phyloP scores from a whole-genome alignment of 2,797 vertebrate species.

The Lithobates sylvaticus region DNA sequence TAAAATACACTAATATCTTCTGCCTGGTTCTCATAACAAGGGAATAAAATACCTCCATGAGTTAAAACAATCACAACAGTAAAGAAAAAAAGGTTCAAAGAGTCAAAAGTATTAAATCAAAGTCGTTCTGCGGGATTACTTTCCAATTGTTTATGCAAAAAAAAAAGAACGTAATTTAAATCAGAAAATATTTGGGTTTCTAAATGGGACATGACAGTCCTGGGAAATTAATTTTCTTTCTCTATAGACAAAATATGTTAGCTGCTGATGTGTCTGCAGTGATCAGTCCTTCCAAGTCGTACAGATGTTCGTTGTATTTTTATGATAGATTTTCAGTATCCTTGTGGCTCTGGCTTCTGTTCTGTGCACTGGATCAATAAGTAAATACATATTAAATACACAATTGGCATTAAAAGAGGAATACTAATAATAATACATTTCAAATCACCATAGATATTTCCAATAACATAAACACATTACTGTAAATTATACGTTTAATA shows the following conservation, averaged over 20 bases:
- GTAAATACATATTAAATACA: neutral
- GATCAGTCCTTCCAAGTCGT: constrained; percentile 1
- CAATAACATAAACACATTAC: neutral
- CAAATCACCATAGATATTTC: neutral
- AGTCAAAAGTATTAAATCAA: neutral
- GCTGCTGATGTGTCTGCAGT: constrained; percentile 10
- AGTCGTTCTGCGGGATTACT: neutral
- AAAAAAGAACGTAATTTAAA: neutral
- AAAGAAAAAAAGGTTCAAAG: neutral
- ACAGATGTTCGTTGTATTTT: neutral
- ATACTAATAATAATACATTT: neutral
- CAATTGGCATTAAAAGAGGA: neutral
- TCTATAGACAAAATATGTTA: neutral
- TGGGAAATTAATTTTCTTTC: neutral
- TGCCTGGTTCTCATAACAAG: neutral
- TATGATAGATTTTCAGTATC: neutral
- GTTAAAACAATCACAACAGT: neutral
- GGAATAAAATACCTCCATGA: neutral
- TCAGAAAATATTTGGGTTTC: neutral
- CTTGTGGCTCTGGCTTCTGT: neutral
- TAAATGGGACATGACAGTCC: neutral
- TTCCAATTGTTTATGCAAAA: neutral
- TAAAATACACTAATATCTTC: no score
- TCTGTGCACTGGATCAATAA: neutral
- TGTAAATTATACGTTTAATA: neutral